Conservation (phyloP, 1,140 invertebrate genomes). For the Mactra quadrangularis region DNA sequence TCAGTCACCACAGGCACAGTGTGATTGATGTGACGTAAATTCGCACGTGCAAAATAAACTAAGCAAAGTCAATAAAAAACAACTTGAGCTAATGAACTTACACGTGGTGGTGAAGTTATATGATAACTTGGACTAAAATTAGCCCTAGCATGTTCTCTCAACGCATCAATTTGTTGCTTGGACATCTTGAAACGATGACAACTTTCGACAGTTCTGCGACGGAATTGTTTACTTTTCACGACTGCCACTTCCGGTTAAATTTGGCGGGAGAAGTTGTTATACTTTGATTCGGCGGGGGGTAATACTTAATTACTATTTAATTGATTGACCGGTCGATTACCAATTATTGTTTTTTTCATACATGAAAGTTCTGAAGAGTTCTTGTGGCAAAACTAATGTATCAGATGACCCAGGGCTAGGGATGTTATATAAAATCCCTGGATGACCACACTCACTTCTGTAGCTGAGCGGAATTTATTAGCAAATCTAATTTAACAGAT, state of each 20-base stretch:
- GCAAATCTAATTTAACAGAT: no score
- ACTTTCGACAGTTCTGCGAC: neutral
- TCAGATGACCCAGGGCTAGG: no score
- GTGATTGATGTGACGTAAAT: neutral
- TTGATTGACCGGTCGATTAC: no score
- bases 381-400: no score
- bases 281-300: no score
- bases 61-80: neutral
- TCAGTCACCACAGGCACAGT: neutral
- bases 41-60: neutral
- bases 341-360: no score
- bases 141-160: neutral
- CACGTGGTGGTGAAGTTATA: neutral
- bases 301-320: no score
- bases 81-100: neutral
- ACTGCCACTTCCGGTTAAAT: slow-evolving; percentile 4
- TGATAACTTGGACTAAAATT: no score
- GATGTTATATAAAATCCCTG: no score
- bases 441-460: no score
- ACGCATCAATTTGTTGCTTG: neutral
- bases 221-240: neutral
- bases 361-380: no score
- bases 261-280: neutral
- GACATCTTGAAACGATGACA: neutral
- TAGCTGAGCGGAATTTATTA: no score